A percentile compares a stretch with the other conserved stretches of the same genome.
phyloP scores from a whole-genome alignment of 2,113 vertebrate species.

The Eubucco bourcierii region DNA sequence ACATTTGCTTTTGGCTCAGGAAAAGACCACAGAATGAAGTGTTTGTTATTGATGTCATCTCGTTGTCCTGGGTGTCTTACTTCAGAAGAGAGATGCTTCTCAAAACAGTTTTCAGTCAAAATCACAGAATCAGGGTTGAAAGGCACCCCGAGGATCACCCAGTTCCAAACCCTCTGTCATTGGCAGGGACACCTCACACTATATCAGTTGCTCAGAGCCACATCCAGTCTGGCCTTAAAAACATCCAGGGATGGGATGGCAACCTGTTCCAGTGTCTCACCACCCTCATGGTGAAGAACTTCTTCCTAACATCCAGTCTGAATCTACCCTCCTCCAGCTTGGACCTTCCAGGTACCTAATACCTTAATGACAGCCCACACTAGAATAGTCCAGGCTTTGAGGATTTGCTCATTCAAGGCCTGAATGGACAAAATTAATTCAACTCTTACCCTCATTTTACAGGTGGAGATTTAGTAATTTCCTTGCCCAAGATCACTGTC shows the following conservation, averaged over 20 bases:
- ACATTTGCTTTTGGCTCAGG: slow-evolving; percentile 39
- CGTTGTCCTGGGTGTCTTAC: neutral
- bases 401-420: neutral
- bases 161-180: no score
- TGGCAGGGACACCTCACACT: no score
- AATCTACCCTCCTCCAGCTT: no score
- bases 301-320: no score
- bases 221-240: no score
- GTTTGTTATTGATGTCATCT: neutral
- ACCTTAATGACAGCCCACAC: neutral
- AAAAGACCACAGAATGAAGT: slow-evolving; percentile 21
- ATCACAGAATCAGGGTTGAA: neutral
- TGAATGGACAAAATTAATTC: neutral
- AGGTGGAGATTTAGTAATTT: neutral
- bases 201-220: no score
- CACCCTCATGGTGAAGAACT: no score
- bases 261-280: no score
- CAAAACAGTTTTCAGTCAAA: neutral
- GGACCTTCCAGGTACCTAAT: neutral
- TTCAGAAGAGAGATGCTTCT: neutral
- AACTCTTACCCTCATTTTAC: neutral
- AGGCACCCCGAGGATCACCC: no score
- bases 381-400: neutral
- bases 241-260: no score
- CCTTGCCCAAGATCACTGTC: neutral